phyloP scores from a whole-genome alignment of 2,797 vertebrate genomes.

The Gambelia wislizenii region DNA sequence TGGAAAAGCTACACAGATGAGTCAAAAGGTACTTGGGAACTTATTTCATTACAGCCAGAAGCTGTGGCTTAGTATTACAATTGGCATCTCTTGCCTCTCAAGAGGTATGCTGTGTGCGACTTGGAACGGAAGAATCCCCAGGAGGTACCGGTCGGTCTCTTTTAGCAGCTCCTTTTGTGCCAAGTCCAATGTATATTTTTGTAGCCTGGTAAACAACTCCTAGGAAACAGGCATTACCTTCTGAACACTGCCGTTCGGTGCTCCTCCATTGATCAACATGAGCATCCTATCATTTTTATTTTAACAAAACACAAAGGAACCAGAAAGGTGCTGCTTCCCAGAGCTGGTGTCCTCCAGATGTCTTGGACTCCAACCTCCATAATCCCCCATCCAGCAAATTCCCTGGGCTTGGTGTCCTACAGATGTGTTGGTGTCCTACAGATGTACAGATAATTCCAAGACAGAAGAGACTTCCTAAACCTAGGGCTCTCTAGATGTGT shows the following conservation, averaged over 20 bases:
- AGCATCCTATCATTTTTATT: too few relatives aligned
- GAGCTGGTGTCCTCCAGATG: too few relatives aligned
- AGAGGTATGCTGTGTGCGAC: fast-evolving
- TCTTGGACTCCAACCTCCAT: too few relatives aligned
- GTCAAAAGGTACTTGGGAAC: not conserved
- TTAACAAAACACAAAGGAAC: too few relatives aligned
- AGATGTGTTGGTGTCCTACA: too few relatives aligned
- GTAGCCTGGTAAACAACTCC: not conserved
- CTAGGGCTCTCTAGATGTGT: too few relatives aligned
- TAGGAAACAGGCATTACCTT: fast-evolving
- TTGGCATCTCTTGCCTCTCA: fast-evolving
- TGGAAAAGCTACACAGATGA: not conserved
- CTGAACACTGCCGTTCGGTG: not conserved
- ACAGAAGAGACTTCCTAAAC: too few relatives aligned
- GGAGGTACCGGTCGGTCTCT: not conserved
- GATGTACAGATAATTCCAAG: too few relatives aligned
- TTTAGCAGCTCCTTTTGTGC: not conserved
- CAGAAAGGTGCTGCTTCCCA: too few relatives aligned
- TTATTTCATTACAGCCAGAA: not conserved
- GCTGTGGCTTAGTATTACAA: fast-evolving
- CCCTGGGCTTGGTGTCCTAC: too few relatives aligned
- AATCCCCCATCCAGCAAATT: too few relatives aligned
- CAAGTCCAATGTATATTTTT: not conserved
- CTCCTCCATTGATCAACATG: not conserved
- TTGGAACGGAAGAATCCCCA: not conserved